Conservation (phyloP, 2,888 invertebrate genomes). For the Ariolimax columbianus region DNA sequence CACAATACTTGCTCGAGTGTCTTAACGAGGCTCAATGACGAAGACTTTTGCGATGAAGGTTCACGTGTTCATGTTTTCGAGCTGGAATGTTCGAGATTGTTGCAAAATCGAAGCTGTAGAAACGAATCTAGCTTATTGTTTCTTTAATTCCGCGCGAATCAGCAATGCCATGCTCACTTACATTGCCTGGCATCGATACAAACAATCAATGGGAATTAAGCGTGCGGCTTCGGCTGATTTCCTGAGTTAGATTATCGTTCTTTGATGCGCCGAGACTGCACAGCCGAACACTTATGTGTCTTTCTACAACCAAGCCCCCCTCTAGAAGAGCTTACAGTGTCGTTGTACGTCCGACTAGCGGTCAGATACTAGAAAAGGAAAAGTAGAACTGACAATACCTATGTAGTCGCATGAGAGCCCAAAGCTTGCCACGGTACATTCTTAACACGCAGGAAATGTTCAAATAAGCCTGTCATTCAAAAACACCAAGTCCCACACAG, state of each 20-base stretch:
- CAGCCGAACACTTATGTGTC: not conserved
- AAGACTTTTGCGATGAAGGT: no score
- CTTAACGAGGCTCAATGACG: not conserved
- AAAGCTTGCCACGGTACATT: not conserved
- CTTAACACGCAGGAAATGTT: slow-evolving; percentile 4
- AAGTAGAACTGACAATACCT: not conserved
- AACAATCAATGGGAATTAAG: slow-evolving; percentile 13
- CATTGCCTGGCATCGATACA: not conserved
- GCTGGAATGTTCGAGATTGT: not conserved
- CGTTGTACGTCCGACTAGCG: not conserved
- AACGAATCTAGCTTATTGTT: not conserved
- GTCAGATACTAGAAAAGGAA: not conserved
- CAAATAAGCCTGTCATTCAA: not conserved
- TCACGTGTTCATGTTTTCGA: not conserved
- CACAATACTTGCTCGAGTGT: not conserved
- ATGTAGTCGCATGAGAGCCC: not conserved
- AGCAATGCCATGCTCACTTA: not conserved
- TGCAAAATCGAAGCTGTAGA: not conserved
- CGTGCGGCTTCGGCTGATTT: not conserved
- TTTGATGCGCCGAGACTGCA: not conserved
- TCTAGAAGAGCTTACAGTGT: not conserved
- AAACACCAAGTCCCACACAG: not conserved
- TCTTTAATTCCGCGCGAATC: not conserved
- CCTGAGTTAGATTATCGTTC: slow-evolving; percentile 7
- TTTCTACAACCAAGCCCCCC: not conserved